A percentile compares a stretch with the other conserved stretches of the same genome.
phyloP scores from a whole-genome alignment of 2,797 vertebrate species.

The Spatula versicolor region DNA sequence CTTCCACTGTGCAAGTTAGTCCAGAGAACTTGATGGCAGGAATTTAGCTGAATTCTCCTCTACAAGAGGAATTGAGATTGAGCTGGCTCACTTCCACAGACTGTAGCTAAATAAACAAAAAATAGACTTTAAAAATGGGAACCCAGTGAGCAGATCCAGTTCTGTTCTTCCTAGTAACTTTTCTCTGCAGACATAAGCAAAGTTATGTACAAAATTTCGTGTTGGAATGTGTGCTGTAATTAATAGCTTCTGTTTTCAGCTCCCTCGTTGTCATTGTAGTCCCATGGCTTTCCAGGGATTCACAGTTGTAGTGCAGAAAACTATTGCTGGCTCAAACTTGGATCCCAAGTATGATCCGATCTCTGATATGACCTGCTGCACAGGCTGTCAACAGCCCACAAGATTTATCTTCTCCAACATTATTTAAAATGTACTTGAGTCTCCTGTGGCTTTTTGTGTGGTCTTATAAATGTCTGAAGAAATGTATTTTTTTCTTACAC shows the following conservation, averaged over 20 bases:
- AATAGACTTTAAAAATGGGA: background rate
- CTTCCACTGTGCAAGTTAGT: background rate
- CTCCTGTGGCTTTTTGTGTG: slow-evolving; percentile 54
- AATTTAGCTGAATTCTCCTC: background rate
- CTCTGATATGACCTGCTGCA: slow-evolving; percentile 39
- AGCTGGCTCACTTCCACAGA: background rate
- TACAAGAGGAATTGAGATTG: background rate
- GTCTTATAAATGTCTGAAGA: slow-evolving; percentile 46
- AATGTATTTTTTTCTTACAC: background rate
- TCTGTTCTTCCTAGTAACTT: background rate
- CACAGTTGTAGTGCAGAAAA: slow-evolving; percentile 24
- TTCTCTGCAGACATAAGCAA: background rate
- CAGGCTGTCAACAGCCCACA: slow-evolving; percentile 25
- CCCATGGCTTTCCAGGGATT: background rate
- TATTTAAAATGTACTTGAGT: slow-evolving; percentile 29
- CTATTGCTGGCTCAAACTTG: slow-evolving; percentile 5
- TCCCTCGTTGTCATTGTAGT: slow-evolving; percentile 1
- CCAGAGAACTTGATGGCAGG: background rate
- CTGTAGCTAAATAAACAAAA: background rate
- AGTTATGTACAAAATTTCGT: background rate
- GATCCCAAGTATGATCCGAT: slow-evolving; percentile 10
- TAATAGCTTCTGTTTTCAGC: background rate
- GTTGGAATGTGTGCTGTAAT: slow-evolving; percentile 1
- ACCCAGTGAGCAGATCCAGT: background rate
- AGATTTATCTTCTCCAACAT: slow-evolving; percentile 21